These are phyloP conservation scores for Atta texana DNA, from an alignment of 1,140 invertebrate species.

Conservation along the genomic window DNA sequence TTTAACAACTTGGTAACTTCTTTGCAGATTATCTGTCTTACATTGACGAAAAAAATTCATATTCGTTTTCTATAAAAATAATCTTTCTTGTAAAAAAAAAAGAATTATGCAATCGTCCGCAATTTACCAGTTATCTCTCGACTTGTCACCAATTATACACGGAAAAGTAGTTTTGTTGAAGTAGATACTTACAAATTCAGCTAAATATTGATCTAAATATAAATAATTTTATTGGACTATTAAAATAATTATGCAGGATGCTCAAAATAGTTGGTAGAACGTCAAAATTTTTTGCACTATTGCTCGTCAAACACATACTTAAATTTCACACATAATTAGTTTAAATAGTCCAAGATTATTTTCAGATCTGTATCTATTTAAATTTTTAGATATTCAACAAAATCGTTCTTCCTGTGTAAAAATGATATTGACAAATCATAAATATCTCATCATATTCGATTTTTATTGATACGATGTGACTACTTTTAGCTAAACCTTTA, in stretches of 20 bases:
- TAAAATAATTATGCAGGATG: too few species aligned
- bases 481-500: constrained; percentile 11
- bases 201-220: too few species aligned
- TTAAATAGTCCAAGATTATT: too few species aligned
- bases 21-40: constrained; percentile 35
- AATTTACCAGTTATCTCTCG: background rate
- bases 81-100: background rate
- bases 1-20: background rate
- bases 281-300: too few species aligned
- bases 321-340: too few species aligned
- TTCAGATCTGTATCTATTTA: too few species aligned
- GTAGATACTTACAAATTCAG: too few species aligned
- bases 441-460: constrained; percentile 15
- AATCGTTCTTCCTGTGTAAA: background rate
- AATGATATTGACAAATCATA: background rate
- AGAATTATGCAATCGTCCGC: background rate
- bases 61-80: background rate
- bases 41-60: background rate
- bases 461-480: background rate
- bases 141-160: background rate
- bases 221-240: too few species aligned
- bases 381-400: too few species aligned
- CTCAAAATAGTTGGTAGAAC: too few species aligned
- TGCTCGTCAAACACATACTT: too few species aligned
- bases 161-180: too few species aligned